Conservation (phyloP, 2,888 invertebrate species). For the Drosophila stalkeri region DNA sequence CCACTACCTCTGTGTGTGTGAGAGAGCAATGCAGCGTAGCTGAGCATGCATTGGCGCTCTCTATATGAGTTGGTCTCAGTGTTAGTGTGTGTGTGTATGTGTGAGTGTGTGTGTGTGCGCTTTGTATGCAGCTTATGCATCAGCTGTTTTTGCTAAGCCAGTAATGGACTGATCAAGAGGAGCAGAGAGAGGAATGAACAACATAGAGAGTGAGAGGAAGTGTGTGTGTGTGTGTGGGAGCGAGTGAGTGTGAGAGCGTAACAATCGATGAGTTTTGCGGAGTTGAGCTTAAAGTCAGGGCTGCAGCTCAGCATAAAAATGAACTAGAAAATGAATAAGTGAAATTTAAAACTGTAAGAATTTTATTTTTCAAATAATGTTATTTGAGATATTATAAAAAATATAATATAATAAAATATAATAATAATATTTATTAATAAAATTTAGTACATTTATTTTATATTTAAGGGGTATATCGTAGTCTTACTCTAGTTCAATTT, state of each 20-base stretch:
- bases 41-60: slow-evolving; percentile 25
- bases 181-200: background rate
- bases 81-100: background rate
- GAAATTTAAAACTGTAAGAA: background rate
- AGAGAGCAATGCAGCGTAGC: slow-evolving; percentile 12
- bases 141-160: slow-evolving; percentile 50
- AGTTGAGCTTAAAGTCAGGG: slow-evolving; percentile 32
- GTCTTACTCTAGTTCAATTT: background rate
- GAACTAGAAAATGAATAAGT: background rate
- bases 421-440: too few species aligned
- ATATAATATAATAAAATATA: too few species aligned
- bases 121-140: slow-evolving; percentile 35
- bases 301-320: background rate
- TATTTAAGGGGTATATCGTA: background rate
- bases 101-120: slow-evolving; percentile 3
- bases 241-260: slow-evolving; percentile 1
- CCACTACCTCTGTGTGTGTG: slow-evolving; percentile 11
- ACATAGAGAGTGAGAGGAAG: background rate
- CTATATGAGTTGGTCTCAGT: background rate
- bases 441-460: too few species aligned
- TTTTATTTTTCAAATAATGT: background rate
- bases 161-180: slow-evolving; percentile 24
- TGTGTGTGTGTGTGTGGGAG: background rate
- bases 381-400: background rate
- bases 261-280: background rate